Percentiles rank a stretch among this genome's conserved stretches.
phyloP scores from a whole-genome alignment of 2,113 vertebrate genomes.

The Picathartes gymnocephalus region DNA sequence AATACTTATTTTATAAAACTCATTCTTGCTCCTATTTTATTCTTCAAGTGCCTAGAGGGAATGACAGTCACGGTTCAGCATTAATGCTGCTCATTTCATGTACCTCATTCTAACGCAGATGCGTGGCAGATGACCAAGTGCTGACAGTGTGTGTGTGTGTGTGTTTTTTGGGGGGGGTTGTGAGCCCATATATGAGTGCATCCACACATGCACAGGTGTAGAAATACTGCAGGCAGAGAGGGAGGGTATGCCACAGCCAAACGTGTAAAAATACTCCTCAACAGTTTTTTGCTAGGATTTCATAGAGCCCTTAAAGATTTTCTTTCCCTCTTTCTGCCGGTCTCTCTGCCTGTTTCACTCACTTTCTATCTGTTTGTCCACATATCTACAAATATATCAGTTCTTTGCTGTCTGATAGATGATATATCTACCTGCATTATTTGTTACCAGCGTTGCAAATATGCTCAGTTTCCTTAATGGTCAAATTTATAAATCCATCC shows the following conservation, averaged over 20 bases:
- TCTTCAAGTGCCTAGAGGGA: background rate
- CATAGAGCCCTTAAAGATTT: background rate
- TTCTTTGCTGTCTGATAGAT: background rate
- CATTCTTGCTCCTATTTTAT: background rate
- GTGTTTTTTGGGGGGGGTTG: too few relatives aligned
- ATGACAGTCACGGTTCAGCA: background rate
- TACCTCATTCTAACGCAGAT: background rate
- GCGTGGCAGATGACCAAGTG: background rate
- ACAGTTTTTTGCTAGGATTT: background rate
- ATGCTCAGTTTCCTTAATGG: background rate
- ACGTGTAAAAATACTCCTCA: background rate
- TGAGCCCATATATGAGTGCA: background rate
- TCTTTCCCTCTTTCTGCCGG: background rate
- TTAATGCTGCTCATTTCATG: background rate
- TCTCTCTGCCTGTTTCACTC: background rate
- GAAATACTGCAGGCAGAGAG: background rate
- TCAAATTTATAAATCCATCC: conserved; percentile 4
- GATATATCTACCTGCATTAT: background rate
- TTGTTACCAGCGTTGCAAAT: conserved; percentile 1
- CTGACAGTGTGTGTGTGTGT: background rate
- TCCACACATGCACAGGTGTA: background rate
- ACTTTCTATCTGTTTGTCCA: background rate
- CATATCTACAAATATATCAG: background rate
- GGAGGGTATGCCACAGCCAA: background rate
- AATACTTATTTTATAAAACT: conserved; percentile 12